Evolutionary conservation across 2,113 vertebrate species (phyloP).

Genomic region (Indicator maculatus): DNA sequence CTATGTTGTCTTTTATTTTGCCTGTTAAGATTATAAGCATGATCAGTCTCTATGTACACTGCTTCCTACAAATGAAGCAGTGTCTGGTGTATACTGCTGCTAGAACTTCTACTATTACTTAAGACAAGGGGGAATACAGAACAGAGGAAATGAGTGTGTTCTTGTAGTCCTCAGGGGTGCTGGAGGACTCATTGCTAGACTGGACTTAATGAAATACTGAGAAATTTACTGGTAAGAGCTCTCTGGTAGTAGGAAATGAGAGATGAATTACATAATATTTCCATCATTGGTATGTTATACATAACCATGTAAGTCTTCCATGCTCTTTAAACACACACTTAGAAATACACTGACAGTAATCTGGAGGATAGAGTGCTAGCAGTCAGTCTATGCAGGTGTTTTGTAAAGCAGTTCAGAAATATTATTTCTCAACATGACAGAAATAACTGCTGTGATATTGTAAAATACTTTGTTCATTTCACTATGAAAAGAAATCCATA

Average conservation of each 20-base stretch:
- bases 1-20: not conserved
- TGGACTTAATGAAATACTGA: not conserved
- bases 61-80: not conserved
- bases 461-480: not conserved
- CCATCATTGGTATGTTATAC: not conserved
- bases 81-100: not conserved
- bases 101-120: not conserved
- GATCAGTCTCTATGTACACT: not conserved
- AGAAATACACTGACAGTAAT: not conserved
- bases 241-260: not conserved
- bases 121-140: not conserved
- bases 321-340: not conserved
- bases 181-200: not conserved
- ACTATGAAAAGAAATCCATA: not conserved
- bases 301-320: not conserved
- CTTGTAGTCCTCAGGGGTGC: not conserved
- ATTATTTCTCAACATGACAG: not conserved
- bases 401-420: not conserved
- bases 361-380: not conserved
- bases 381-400: not conserved
- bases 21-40: not conserved
- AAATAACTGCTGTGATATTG: not conserved
- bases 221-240: not conserved
- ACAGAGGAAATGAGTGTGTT: not conserved
- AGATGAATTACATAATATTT: not conserved